Percentiles rank a stretch among this genome's conserved stretches.
These are phyloP conservation scores for Zapornia atra DNA, from an alignment of 2,113 vertebrate species.

Conservation along the genomic window DNA sequence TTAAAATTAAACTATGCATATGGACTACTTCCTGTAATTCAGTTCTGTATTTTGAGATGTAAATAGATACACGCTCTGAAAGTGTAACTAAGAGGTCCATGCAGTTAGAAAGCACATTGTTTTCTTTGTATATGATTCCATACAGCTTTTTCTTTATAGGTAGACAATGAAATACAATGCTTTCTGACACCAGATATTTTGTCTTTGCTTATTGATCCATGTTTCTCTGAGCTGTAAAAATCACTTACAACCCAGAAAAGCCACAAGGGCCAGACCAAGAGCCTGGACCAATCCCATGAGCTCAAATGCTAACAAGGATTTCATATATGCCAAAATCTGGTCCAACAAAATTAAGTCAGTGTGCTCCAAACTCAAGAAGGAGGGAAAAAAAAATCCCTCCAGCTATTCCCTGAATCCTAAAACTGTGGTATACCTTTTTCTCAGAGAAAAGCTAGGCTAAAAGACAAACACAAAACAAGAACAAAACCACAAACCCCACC, in stretches of 20 bases:
- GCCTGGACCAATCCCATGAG: fast-evolving
- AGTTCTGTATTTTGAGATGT: background rate
- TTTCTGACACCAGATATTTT: background rate
- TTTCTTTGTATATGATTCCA: background rate
- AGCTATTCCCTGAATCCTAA: background rate
- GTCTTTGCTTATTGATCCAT: background rate
- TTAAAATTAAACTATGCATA: background rate
- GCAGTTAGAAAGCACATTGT: background rate
- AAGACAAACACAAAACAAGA: background rate
- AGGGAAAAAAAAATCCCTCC: background rate
- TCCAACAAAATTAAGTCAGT: background rate
- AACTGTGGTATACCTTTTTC: too few species aligned
- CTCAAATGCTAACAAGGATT: background rate
- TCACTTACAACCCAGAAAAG: background rate
- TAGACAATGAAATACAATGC: background rate
- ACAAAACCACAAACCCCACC: background rate
- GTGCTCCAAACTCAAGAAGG: background rate
- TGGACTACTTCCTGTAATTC: background rate
- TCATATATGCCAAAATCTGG: fast-evolving
- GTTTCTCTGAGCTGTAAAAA: background rate
- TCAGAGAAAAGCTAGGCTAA: background rate
- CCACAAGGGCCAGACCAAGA: background rate
- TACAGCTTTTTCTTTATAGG: background rate
- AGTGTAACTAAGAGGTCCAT: background rate
- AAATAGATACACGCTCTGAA: background rate